Base-by-base conservation (phyloP, 64 coral and sea anemone species). In the Montipora capricornis region DNA sequence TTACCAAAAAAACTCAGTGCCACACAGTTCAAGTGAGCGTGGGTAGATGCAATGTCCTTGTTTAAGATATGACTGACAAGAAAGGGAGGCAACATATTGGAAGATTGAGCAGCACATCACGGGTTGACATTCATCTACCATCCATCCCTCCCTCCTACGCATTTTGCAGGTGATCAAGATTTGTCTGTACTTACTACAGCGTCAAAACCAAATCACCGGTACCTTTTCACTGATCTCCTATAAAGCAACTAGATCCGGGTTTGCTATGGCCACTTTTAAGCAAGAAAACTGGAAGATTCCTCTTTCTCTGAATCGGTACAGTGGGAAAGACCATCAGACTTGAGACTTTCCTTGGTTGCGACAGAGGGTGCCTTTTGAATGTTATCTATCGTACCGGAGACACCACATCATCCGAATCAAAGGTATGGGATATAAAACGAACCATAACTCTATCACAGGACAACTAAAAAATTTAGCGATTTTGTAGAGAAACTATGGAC, bases 131-230 rank as follows among this genome's bases (percentile, higher is more conserved):
- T 71, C 20, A 22, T n/a, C 44, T 22, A 20, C 17, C 3, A 73
- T 8, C 17, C 3, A 73, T 8, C 47, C 44, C 47, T 66, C 67
- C 82, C 80, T 20, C 82, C 82, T 66, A 86, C 82, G 82, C 82
- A 86, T 2, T 49, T 44, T 19, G 47, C 82, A 86, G 82, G 82
- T 86, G 62, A 86, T 71, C 19, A 70, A 19, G 47, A 68, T 7
- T 70, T 46, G 82, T 86, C 48, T 73, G 11, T 60, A 60, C 5
- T 22, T 49, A 68, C 17, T 7, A 71, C 68, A 71, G 3, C 29
- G 44, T 3, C 12, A 17, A 67, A 86, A 73, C 16, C 62, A 47
- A 29, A 8, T 68, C 82, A 51, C 20, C 48, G 53, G 0, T 57
- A 13, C 3, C 9, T 82, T 24, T 3, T 71, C 68, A 6, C 3